Evolutionary conservation across 1,140 invertebrate genomes (phyloP), one percentile per base, ranked within the genome.

Genomic region (Druon quercuslanigerum): DNA sequence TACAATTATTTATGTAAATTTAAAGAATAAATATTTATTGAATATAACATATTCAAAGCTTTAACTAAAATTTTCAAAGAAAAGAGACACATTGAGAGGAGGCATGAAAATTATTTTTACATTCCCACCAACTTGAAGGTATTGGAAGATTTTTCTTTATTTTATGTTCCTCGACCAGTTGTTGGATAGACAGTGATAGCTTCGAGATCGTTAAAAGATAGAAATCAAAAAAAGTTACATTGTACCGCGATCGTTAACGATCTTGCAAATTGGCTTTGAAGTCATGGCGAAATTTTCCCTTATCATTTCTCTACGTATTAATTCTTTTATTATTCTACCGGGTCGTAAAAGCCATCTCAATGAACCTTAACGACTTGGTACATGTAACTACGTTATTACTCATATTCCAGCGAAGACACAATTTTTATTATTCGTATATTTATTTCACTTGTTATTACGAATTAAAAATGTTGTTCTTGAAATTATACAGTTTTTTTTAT

Each of bases 291-390:
- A 76, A 79, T 71, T 71, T 71, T 25, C 8, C 19, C 25, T 40
- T 66, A 66, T 66, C 60, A 66, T 14, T 66, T 20, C 60, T 74
- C 46, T 20, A 51, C 72, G 46, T 79, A 79, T 82, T 74, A 71
- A 82, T 82, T 80, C 78, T 56, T 80, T 82, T 82, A 85, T 83
- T 84, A 78, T 78, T 72, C 76, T 79, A 79, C 77, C 77, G 46
- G 76, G 76, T 84, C 83, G 79, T 84, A 84, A 86, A 85, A 76
- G 40, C 51, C 19, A 50, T 60, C 77, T 66, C 75, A 80, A 83
- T 84, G 79, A 82, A 72, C 60, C 74, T 78, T 86, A 87, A 86
- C 83, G 79, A 85, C 77, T 76, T 56, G 72, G 71, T 60, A 79
- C 78, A 77, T 75, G 51, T 85, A 85, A 85, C 86, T 77, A 71